These are phyloP conservation scores for Campoletis sonorensis DNA, from an alignment of 1,140 invertebrate genomes.

Conservation along the genomic window DNA sequence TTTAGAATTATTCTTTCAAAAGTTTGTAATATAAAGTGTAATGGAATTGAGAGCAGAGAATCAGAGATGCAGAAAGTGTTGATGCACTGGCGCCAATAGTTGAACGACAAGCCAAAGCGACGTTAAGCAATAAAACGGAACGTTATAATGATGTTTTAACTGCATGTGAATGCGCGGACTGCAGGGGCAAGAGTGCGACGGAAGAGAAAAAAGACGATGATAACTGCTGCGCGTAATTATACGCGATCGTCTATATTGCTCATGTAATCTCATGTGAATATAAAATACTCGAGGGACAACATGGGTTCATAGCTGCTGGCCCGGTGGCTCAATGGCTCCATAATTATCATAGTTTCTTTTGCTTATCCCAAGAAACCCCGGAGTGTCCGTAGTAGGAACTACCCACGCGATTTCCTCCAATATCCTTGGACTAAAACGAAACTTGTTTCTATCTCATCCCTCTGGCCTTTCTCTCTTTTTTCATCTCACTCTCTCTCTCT, in stretches of 20 bases:
- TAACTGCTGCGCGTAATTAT: background rate
- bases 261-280: background rate
- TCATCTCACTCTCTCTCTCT: no score
- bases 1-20: no score
- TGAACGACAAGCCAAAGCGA: conserved; percentile 2
- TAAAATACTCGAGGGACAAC: background rate
- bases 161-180: background rate
- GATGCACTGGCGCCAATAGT: conserved; percentile 30
- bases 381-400: background rate
- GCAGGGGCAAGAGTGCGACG: background rate
- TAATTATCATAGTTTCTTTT: conserved; percentile 49
- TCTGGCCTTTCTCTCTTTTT: background rate
- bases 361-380: conserved; percentile 29
- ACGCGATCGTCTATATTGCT: conserved; percentile 3
- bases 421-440: background rate
- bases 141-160: background rate
- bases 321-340: conserved; percentile 44
- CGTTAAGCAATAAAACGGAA: conserved; percentile 21
- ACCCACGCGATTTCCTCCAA: conserved; percentile 33
- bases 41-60: background rate
- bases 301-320: background rate
- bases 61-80: background rate
- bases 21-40: no score
- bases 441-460: background rate
- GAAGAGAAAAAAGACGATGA: background rate